A percentile compares a stretch with the other conserved stretches of the same genome.
These are phyloP conservation scores for Cossypha caffra DNA, from an alignment of 2,797 vertebrate genomes.

Conservation along the genomic window DNA sequence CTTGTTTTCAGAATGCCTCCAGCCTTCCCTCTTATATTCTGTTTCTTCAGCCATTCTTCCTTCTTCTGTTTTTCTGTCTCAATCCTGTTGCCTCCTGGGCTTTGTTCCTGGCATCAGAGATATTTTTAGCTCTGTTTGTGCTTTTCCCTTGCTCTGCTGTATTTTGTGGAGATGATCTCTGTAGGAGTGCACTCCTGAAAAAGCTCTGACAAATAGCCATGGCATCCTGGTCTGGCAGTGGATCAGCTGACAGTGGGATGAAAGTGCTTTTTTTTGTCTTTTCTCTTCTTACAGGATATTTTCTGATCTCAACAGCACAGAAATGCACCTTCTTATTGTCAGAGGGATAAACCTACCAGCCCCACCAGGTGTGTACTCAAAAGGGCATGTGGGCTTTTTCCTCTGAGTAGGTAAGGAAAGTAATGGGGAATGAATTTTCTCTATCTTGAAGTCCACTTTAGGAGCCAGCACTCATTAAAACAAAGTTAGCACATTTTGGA, in stretches of 20 bases:
- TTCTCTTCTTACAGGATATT: constrained; percentile 84
- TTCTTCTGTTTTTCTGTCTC: background rate
- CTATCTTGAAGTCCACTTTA: background rate
- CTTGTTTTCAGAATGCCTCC: background rate
- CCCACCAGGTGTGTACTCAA: constrained; percentile 82
- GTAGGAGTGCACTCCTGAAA: background rate
- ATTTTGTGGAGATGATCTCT: background rate
- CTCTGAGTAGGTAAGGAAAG: background rate
- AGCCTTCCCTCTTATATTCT: background rate
- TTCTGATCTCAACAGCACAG: constrained; percentile 95
- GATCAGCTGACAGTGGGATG: background rate
- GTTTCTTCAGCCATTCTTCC: background rate
- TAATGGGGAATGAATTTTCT: background rate
- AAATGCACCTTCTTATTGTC: constrained; percentile 93
- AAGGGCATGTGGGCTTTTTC: background rate
- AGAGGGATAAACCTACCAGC: constrained; percentile 94
- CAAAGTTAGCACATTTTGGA: background rate
- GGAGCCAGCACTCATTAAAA: background rate
- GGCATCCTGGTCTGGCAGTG: background rate
- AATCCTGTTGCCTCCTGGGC: background rate
- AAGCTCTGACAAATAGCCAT: background rate
- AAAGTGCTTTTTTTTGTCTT: background rate
- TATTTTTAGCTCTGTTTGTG: background rate
- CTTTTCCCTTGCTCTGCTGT: background rate
- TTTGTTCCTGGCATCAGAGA: background rate